phyloP scores from a whole-genome alignment of 2,797 vertebrate genomes.

The Lithobates sylvaticus region DNA sequence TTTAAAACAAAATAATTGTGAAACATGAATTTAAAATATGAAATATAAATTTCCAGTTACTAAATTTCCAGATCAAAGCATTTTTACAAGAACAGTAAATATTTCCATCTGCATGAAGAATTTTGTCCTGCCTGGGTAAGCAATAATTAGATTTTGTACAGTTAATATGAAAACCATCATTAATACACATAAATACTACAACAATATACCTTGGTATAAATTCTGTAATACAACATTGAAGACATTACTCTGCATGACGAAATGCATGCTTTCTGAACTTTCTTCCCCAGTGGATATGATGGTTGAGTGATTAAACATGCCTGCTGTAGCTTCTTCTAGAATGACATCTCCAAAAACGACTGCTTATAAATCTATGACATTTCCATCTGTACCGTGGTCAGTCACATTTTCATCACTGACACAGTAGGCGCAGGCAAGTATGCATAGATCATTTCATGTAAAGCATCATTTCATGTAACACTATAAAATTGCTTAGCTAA shows the following conservation, averaged over 20 bases:
- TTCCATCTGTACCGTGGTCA: slow-evolving; percentile 26
- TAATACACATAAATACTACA: not conserved
- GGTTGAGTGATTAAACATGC: slow-evolving; percentile 46
- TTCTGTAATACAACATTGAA: slow-evolving; percentile 22
- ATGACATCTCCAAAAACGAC: slow-evolving; percentile 31
- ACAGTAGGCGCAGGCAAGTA: too few relatives aligned
- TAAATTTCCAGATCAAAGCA: too few relatives aligned
- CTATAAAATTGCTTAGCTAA: too few relatives aligned
- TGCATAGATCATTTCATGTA: too few relatives aligned
- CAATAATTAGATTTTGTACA: slow-evolving; percentile 1
- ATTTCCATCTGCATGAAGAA: not conserved
- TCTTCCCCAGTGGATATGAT: slow-evolving; percentile 40
- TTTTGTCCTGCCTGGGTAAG: not conserved
- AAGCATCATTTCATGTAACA: too few relatives aligned
- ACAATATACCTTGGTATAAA: slow-evolving; percentile 21
- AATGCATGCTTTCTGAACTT: slow-evolving; percentile 32
- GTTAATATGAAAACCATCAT: not conserved
- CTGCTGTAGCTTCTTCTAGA: slow-evolving; percentile 43
- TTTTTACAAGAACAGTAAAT: not conserved
- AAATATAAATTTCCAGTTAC: too few relatives aligned
- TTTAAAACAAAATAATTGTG: too few relatives aligned
- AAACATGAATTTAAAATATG: too few relatives aligned
- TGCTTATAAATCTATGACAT: slow-evolving; percentile 8
- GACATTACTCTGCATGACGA: not conserved
- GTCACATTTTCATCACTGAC: slow-evolving; percentile 1